A percentile compares a stretch with the other conserved stretches of the same genome.
phyloP scores from a whole-genome alignment of 1,140 invertebrate species.

The Eriosoma lanigerum region DNA sequence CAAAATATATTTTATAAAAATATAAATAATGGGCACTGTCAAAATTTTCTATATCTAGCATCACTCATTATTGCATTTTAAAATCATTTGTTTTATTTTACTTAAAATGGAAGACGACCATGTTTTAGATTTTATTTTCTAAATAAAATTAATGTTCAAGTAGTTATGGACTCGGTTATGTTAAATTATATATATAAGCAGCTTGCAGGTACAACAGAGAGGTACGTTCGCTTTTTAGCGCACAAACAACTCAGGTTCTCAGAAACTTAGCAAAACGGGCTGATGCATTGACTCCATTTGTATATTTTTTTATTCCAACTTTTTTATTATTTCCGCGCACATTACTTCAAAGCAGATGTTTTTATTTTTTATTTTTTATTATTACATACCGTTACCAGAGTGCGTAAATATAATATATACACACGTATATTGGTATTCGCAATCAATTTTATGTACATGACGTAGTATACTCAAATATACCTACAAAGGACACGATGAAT shows the following conservation, averaged over 20 bases:
- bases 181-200: too few relatives aligned
- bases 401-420: neutral
- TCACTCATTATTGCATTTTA: too few relatives aligned
- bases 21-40: too few relatives aligned
- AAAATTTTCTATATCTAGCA: too few relatives aligned
- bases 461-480: neutral
- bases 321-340: neutral
- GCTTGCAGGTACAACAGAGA: too few relatives aligned
- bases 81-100: too few relatives aligned
- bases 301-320: neutral
- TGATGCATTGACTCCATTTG: neutral
- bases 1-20: too few relatives aligned
- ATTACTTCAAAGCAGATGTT: constrained; percentile 19
- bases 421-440: neutral
- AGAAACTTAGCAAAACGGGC: neutral
- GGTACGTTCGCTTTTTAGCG: constrained; percentile 1
- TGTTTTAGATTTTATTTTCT: too few relatives aligned
- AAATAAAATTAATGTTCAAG: too few relatives aligned
- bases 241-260: neutral
- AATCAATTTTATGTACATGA: too few relatives aligned
- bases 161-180: too few relatives aligned
- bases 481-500: neutral
- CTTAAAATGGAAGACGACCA: too few relatives aligned
- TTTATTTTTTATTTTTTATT: neutral
- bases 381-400: neutral